Conservation (phyloP, 1,140 invertebrate genomes). For the Papilio dardanus region DNA sequence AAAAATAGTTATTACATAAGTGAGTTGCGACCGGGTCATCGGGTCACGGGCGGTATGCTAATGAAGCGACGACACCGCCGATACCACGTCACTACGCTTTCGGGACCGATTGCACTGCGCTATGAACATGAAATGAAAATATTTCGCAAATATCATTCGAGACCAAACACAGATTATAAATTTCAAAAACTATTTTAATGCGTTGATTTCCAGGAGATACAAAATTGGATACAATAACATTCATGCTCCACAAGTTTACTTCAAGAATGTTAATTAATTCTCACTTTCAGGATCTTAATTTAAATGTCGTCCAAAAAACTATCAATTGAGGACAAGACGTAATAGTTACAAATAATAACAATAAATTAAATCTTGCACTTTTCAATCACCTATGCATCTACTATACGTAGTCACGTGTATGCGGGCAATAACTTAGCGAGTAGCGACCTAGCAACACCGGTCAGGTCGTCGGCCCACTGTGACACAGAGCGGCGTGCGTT, state of each 20-base stretch:
- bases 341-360: not conserved
- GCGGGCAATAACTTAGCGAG: conserved; percentile 14
- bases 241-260: too few species aligned
- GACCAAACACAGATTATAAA: too few species aligned
- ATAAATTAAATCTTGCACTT: not conserved
- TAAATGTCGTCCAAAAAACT: too few species aligned
- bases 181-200: too few species aligned
- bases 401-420: not conserved
- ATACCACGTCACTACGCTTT: not conserved
- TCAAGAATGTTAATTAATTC: too few species aligned
- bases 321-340: too few species aligned
- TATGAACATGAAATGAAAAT: too few species aligned
- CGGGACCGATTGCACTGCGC: not conserved
- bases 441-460: conserved; percentile 31
- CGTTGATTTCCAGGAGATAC: too few species aligned
- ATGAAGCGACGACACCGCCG: conserved; percentile 55
- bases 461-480: conserved; percentile 58
- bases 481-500: conserved; percentile 69
- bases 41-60: conserved; percentile 69
- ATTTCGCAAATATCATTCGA: too few species aligned
- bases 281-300: too few species aligned
- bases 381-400: not conserved
- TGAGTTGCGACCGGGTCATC: conserved; percentile 45
- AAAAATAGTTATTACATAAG: not conserved
- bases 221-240: too few species aligned